phyloP scores from a whole-genome alignment of 2,113 vertebrate species.

The Philantomba maxwellii region DNA sequence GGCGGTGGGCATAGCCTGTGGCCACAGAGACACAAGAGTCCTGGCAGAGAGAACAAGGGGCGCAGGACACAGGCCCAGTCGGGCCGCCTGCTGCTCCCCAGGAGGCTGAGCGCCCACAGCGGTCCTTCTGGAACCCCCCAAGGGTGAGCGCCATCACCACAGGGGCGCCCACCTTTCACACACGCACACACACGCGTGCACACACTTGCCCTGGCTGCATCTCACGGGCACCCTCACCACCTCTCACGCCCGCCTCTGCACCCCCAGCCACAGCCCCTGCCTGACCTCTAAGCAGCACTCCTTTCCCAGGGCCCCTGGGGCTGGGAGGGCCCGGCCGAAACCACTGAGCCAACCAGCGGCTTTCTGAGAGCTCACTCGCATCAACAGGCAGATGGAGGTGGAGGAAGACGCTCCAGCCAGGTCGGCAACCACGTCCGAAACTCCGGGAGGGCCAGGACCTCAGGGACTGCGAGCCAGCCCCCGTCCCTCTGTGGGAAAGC shows the following conservation, averaged over 20 bases:
- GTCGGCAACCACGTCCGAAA: neutral
- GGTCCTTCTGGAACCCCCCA: neutral
- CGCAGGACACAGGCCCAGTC: neutral
- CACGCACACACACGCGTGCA: neutral
- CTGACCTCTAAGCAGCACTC: neutral
- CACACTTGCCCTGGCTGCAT: neutral
- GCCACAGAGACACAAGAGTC: neutral
- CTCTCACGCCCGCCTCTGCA: neutral
- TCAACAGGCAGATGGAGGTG: neutral
- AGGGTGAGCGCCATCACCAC: neutral
- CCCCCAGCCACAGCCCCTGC: neutral
- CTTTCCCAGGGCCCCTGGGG: neutral
- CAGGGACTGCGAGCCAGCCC: neutral
- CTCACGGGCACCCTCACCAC: neutral
- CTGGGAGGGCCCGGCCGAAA: neutral
- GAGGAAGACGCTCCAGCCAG: no score
- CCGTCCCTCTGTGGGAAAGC: neutral
- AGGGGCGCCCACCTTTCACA: neutral
- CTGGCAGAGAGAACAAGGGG: neutral
- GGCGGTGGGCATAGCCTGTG: accelerated
- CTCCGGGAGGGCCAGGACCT: neutral
- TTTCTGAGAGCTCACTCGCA: neutral
- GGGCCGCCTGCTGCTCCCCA: neutral
- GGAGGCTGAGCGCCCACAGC: neutral
- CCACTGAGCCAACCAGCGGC: neutral